Conservation (phyloP, 2,113 vertebrate species). For the Gallinago paraguaiae region DNA sequence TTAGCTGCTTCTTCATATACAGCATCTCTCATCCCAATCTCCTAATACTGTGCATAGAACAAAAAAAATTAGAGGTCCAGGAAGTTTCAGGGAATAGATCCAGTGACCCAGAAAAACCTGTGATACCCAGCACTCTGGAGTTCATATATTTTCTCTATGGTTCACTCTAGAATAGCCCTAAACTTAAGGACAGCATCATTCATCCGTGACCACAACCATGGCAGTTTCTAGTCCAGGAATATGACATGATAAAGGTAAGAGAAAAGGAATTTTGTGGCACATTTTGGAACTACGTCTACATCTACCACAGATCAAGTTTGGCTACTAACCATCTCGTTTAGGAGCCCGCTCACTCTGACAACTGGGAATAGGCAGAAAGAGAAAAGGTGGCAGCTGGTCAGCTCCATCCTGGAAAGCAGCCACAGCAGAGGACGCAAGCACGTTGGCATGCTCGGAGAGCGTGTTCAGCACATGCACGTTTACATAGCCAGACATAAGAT, state of each 20-base stretch:
- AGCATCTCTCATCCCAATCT: neutral
- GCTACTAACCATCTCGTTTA: conserved; percentile 90
- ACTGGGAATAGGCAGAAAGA: conserved; percentile 84
- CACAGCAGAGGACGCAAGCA: conserved; percentile 86
- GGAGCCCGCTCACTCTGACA: conserved; percentile 83
- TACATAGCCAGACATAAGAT: conserved; percentile 91
- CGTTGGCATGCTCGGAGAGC: conserved; percentile 88
- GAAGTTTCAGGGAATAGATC: neutral
- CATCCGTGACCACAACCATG: neutral
- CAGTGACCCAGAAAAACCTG: neutral
- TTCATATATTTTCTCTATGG: neutral
- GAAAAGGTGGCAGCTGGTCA: conserved; percentile 86
- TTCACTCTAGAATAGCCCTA: neutral
- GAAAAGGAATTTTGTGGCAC: neutral
- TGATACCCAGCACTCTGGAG: neutral
- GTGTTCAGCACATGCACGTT: conserved; percentile 86
- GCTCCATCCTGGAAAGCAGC: conserved; percentile 88
- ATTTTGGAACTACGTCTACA: conserved; percentile 35
- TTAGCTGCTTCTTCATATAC: neutral
- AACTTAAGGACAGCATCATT: neutral
- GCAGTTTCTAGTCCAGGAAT: neutral
- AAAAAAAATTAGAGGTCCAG: neutral
- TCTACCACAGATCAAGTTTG: conserved; percentile 51
- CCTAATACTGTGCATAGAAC: neutral
- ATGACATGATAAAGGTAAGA: neutral